Base-by-base conservation (phyloP, 2,797 vertebrate species). In the Gephyroberyx darwinii region DNA sequence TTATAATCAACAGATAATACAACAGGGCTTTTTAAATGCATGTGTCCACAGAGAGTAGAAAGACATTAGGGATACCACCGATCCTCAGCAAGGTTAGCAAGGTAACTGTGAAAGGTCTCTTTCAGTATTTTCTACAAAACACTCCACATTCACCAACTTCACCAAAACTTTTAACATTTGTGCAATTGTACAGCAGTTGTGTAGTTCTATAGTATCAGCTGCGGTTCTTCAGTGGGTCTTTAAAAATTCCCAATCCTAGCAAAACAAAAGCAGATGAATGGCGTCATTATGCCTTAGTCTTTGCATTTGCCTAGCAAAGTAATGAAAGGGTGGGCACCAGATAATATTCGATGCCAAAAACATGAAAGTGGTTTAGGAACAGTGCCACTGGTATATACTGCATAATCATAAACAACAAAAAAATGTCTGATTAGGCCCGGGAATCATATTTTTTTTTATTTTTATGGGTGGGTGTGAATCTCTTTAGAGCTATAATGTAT, bases 191-290 rank as follows among this genome's bases (percentile, higher is more conserved):
- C 26, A 26, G 4, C 26, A 3, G 4, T 39, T 12, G 37, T 22
- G 48, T 51, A 71, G 62, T 17, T 59, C 43, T 41, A 26, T 41
- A 66, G 7, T 20, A 37, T 55, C 64, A 66, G 31, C 3, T 1
- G 31, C 8, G 17, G 52, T 63, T 57, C 35, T 39, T 39, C 37
- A 39, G 37, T 3, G 8, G 37, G 3, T 65, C 52, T 71, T 53
- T 35, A n/a, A 57, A 64, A 26, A 58, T 69, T 8, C 52, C n/a
- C 26, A 6, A 1, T 62, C 43, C 47, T 13, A 59, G 2, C 14
- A 48, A 62, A 81, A 59, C 22, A 66, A 58, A 74, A 70, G n/a
- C 45, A 61, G 39, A 77, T 54, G 14, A 4, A 31, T 41, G 14
- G 10, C 9, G 3, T 39, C 37, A 39, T 39, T 39, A 39, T 9